These are phyloP conservation scores for Bruchidius siliquastri DNA, from an alignment of 2,888 invertebrate genomes.

Conservation along the genomic window DNA sequence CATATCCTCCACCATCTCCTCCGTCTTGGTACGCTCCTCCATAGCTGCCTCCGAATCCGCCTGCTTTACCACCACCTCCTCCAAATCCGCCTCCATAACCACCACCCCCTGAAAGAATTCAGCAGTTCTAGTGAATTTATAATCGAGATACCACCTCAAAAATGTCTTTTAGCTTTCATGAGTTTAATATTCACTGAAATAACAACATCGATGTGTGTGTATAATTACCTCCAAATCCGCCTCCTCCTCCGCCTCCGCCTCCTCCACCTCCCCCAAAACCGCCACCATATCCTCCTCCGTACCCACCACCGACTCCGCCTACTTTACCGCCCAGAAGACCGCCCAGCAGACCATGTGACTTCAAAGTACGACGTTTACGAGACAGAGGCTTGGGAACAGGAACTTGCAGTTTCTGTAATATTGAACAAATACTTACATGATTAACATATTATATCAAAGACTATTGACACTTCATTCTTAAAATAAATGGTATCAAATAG, in stretches of 20 bases:
- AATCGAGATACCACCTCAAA: too few species aligned
- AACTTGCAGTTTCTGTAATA: constrained; percentile 18
- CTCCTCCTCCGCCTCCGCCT: constrained; percentile 21
- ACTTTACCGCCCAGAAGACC: constrained; percentile 14
- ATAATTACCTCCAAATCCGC: constrained; percentile 12
- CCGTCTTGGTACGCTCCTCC: background rate
- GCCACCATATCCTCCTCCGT: constrained; percentile 32
- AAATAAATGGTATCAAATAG: too few species aligned
- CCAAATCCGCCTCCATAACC: constrained; percentile 1
- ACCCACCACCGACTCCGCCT: constrained; percentile 48
- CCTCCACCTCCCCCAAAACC: constrained; percentile 22
- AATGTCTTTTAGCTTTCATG: too few species aligned
- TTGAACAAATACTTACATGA: background rate
- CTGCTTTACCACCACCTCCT: background rate
- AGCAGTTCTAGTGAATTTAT: too few species aligned
- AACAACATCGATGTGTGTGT: too few species aligned
- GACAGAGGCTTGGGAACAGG: constrained; percentile 7
- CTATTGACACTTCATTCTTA: too few species aligned
- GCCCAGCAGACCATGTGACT: constrained; percentile 33
- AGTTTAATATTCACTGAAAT: too few species aligned
- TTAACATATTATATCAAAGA: too few species aligned
- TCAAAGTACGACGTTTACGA: constrained; percentile 13
- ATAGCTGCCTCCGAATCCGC: background rate
- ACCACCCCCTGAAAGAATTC: background rate
- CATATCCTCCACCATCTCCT: background rate